Base-by-base conservation (phyloP, 2,113 vertebrate genomes). In the Dissostichus mawsoni region DNA sequence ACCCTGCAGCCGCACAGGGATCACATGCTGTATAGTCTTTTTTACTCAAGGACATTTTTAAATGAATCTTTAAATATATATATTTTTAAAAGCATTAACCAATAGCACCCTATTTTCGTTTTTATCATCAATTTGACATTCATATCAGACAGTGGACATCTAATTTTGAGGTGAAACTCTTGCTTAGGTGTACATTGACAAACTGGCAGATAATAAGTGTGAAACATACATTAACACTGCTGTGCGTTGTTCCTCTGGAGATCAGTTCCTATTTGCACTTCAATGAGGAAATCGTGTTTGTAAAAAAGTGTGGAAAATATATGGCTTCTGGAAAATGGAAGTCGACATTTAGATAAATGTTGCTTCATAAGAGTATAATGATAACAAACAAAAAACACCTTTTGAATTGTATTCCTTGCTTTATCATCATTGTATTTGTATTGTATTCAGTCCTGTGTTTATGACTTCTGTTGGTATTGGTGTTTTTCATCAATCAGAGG, bases 271-370 rank as follows among this genome's bases (percentile, higher is more conserved):
- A 59, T 85, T 88, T 83, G 70, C 67, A 85, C 67, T 74, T 76
- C 76, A 85, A 83, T 62, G 50, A 57, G 48, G 41, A 70, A 58
- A 75, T 57, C 0, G 17, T 52, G 56, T 74, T 74, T 84, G 75
- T 50, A 79, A 56, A 79, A 18, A 74, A 20, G 57, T 33, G 18
- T 25, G 48, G 52, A n/a, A 75, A 73, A 74, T 53, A 75, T 44
- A 74, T 68, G 52, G 48, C 81, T 66, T 48, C 1, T 13, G 65
- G 50, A 65, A 64, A 73, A 74, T 62, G 41, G 63, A 18, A 62
- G 77, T 8, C 77, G 68, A 65, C 81, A 74, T 82, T 84, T 75
- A 69, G 66, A 88, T 61, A 70, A 90, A 87, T 80, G 69, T 65
- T 56, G 5, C 20, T 56, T 63, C 58, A 58, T 45, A 29, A 69